Percentiles rank a stretch among this genome's conserved stretches.
Evolutionary conservation across 2,888 invertebrate genomes (phyloP).

Genomic region (Drosophila picticornis): DNA sequence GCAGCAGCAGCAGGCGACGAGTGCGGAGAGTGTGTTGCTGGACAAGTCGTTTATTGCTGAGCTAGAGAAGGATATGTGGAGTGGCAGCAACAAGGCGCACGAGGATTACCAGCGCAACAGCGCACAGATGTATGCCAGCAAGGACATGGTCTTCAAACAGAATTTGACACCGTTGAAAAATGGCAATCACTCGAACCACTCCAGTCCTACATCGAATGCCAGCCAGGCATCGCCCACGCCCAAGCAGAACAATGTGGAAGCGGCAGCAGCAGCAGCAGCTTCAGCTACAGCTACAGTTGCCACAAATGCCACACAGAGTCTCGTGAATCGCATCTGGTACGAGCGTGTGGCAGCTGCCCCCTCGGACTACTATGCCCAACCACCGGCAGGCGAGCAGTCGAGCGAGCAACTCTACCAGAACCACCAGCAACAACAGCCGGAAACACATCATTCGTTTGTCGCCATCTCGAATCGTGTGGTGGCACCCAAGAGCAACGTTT

Average conservation of each 20-base stretch:
- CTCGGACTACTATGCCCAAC: conserved; percentile 80
- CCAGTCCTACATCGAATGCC: conserved; percentile 67
- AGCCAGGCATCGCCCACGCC: conserved; percentile 59
- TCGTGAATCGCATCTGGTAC: conserved; percentile 86
- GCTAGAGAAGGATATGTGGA: conserved; percentile 88
- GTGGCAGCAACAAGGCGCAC: conserved; percentile 76
- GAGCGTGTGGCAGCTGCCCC: conserved; percentile 82
- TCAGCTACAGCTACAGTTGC: conserved; percentile 14
- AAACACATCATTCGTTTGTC: conserved; percentile 82
- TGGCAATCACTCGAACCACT: conserved; percentile 54
- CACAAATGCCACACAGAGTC: conserved; percentile 81
- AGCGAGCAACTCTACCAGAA: conserved; percentile 79
- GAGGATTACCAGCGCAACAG: conserved; percentile 84
- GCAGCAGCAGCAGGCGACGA: conserved; percentile 69
- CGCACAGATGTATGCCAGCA: conserved; percentile 82
- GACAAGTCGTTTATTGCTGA: conserved; percentile 88
- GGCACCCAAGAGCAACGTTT: conserved; percentile 68
- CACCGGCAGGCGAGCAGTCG: conserved; percentile 64
- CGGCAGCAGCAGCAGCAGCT: conserved; percentile 49
- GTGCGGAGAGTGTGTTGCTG: conserved; percentile 85
- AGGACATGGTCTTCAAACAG: conserved; percentile 82
- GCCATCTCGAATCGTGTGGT: conserved; percentile 84
- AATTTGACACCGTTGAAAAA: conserved; percentile 82
- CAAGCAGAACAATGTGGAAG: conserved; percentile 82
- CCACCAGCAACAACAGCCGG: conserved; percentile 46